Percentiles rank a stretch among this genome's conserved stretches.
Evolutionary conservation across 2,888 invertebrate genomes (phyloP).

Genomic region (Epistrophella euchroma): DNA sequence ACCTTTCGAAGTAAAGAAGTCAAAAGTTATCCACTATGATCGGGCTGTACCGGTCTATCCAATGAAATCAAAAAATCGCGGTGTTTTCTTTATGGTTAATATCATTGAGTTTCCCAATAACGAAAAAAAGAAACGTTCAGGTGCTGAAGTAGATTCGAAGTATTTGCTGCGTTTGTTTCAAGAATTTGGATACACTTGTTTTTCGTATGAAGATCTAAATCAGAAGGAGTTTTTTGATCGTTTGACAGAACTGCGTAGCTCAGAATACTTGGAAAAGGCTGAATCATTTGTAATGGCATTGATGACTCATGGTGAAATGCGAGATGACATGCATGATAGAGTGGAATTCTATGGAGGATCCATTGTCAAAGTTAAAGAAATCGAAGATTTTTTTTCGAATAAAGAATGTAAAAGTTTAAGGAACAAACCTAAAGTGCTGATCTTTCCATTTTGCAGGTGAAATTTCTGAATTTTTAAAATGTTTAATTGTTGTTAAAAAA

Average conservation of each 20-base stretch:
- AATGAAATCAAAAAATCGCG: slow-evolving; percentile 86
- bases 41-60: slow-evolving; percentile 78
- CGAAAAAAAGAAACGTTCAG: slow-evolving; percentile 84
- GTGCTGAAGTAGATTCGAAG: slow-evolving; percentile 86
- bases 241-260: slow-evolving; percentile 83
- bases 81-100: slow-evolving; percentile 87
- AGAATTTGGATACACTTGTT: slow-evolving; percentile 85
- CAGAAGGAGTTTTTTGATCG: slow-evolving; percentile 83
- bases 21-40: slow-evolving; percentile 78
- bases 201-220: slow-evolving; percentile 79
- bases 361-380: slow-evolving; percentile 84
- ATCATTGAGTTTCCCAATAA: slow-evolving; percentile 85
- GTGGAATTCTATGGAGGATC: slow-evolving; percentile 86
- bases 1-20: slow-evolving; percentile 77
- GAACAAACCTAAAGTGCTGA: slow-evolving; percentile 89
- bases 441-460: slow-evolving; percentile 89
- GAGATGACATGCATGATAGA: slow-evolving; percentile 84
- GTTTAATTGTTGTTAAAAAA: neutral
- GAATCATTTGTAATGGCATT: slow-evolving; percentile 88
- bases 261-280: slow-evolving; percentile 83
- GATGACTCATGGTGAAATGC: slow-evolving; percentile 87
- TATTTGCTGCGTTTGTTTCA: slow-evolving; percentile 86
- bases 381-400: slow-evolving; percentile 87
- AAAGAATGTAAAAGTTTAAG: slow-evolving; percentile 84
- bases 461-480: neutral